Evolutionary conservation across 2,888 invertebrate genomes (phyloP).

Genomic region (Lasiommata megera): DNA sequence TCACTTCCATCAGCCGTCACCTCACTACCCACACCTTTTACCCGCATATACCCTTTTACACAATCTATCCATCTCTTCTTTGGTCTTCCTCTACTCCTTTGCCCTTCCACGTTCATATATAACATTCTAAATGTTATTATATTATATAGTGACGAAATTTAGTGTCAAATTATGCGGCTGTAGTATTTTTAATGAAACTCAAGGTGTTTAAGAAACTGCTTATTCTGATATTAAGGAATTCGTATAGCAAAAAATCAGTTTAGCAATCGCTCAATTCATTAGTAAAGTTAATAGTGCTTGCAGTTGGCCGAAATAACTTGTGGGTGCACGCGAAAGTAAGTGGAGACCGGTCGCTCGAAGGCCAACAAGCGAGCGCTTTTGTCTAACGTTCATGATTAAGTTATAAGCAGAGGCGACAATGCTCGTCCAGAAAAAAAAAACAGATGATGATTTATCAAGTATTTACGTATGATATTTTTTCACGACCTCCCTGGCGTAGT

Average conservation of each 20-base stretch:
- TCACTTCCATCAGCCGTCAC: no score
- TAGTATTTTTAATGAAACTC: background rate
- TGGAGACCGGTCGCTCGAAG: slow-evolving; percentile 73
- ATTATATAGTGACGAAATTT: no score
- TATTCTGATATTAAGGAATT: slow-evolving; percentile 11
- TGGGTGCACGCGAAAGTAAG: slow-evolving; percentile 67
- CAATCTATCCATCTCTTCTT: no score
- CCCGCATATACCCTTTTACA: no score
- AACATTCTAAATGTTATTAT: no score
- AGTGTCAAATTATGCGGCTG: no score
- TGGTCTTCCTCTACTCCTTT: no score
- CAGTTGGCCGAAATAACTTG: slow-evolving; percentile 46
- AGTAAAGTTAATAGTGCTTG: slow-evolving; percentile 28
- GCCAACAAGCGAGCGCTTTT: slow-evolving; percentile 67
- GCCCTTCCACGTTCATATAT: no score
- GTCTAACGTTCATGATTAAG: slow-evolving; percentile 55
- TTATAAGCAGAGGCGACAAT: slow-evolving; percentile 38
- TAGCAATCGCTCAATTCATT: slow-evolving; percentile 27
- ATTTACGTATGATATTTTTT: no score
- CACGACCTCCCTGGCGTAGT: no score
- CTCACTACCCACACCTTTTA: no score
- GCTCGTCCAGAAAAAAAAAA: background rate
- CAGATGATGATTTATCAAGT: no score
- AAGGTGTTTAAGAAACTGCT: background rate
- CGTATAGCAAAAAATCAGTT: slow-evolving; percentile 21